Base-by-base conservation (phyloP, 23 tunicate genomes). In the Halocynthia aurantium region DNA sequence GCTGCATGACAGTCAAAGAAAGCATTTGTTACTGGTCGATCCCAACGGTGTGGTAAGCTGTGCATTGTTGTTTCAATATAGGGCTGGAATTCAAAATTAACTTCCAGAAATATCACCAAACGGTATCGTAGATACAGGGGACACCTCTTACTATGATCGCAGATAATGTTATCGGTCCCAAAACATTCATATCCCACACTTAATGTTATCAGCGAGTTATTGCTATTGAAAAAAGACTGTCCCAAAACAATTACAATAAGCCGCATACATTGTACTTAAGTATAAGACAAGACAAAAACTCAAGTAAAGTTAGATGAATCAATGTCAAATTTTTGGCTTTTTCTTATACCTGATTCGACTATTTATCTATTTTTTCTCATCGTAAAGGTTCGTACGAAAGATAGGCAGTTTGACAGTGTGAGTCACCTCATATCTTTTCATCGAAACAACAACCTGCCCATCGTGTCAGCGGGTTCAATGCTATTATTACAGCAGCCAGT, bases 391-490 rank as follows among this genome's bases (percentile, higher is more conserved):
- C 97, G 97, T 20, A 90, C 97, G 7, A 90, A 90, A 72, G 97
- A 90, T 22, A 90, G 97, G 0, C 89, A 90, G 58, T 90, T 90
- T 64, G 97, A 90, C 90, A 90, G 97, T 66, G 97, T 90, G n/a
- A 62, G 90, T 66, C 97, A 90, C 66, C 82, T 90, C 10, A 90
- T 90, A 22, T 90, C 97, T 8, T 90, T 80, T 70, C 97, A 90
- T 55, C 85, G 87, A 22, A 84, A 90, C 86, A 90, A 90, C 66
- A 90, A 84, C 66, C 84, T 90, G 18, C 97, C 97, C 11, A 90
- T 90, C 56, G 90, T 90, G 8, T 90, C 97, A 8, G 77, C 81
- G 5, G 97, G 97, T 20, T 90, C 97, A 6, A 87, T 90, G 70
- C 82, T 90, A 53, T 61, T 85, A 72, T 67, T 90, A 58, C 83